Percentiles rank a stretch among this genome's conserved stretches.
Conservation (phyloP, 2,797 vertebrate species). For the Gymnoscopelus microlampas region DNA sequence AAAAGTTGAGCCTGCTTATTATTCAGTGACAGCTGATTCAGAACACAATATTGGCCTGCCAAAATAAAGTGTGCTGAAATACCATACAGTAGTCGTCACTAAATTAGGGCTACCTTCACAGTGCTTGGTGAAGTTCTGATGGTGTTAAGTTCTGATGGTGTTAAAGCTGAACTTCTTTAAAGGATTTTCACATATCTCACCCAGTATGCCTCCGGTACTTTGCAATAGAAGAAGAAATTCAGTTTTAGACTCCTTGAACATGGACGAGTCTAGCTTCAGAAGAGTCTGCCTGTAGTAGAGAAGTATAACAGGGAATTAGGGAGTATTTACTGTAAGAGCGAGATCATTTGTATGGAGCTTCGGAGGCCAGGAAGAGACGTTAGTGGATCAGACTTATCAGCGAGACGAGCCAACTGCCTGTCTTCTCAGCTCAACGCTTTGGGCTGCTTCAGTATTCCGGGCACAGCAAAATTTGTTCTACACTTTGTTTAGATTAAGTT, state of each 20-base stretch:
- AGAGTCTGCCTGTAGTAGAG: slow-evolving; percentile 29
- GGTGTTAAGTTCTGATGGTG: neutral
- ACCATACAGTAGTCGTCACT: too few relatives aligned
- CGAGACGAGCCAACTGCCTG: slow-evolving; percentile 63
- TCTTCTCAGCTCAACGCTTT: slow-evolving; percentile 59
- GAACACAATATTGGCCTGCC: too few relatives aligned
- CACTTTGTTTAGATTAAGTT: slow-evolving; percentile 62
- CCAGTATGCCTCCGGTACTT: slow-evolving; percentile 9
- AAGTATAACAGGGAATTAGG: slow-evolving; percentile 62
- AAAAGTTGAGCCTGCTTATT: too few relatives aligned
- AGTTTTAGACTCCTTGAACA: slow-evolving; percentile 14
- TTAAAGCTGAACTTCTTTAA: slow-evolving; percentile 8
- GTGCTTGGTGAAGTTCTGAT: too few relatives aligned
- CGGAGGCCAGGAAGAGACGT: slow-evolving; percentile 48
- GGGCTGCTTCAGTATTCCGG: slow-evolving; percentile 48
- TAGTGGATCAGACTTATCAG: slow-evolving; percentile 60
- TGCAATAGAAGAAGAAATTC: slow-evolving; percentile 4
- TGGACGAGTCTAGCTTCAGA: slow-evolving; percentile 21
- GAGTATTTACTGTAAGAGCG: slow-evolving; percentile 53
- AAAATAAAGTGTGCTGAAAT: too few relatives aligned
- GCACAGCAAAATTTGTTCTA: slow-evolving; percentile 54
- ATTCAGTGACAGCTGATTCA: too few relatives aligned
- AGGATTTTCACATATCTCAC: neutral
- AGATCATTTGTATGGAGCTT: slow-evolving; percentile 44
- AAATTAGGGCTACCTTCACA: too few relatives aligned